phyloP scores from a whole-genome alignment of 2,888 invertebrate species.

The Stenotaenia linearis region DNA sequence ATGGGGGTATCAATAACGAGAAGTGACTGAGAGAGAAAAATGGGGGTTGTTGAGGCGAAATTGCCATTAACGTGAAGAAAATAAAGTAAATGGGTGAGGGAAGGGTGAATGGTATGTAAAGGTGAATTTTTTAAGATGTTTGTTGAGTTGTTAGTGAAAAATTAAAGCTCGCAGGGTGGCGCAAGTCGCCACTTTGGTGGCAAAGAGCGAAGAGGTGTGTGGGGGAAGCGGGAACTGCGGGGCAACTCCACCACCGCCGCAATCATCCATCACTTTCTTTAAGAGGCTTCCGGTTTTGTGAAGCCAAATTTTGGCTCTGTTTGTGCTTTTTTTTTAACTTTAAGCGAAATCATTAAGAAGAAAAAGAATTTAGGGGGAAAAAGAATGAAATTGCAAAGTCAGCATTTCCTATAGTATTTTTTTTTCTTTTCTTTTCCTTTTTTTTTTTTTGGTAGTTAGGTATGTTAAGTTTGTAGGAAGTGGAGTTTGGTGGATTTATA shows the following conservation, averaged over 20 bases:
- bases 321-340: not conserved
- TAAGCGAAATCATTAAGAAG: not conserved
- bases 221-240: not conserved
- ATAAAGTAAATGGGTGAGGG: not conserved
- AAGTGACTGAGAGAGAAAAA: not conserved
- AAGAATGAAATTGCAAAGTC: not conserved
- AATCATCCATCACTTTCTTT: not conserved
- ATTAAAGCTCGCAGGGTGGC: not conserved
- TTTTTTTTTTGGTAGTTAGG: not conserved
- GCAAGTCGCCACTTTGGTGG: not conserved
- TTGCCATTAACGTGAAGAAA: not conserved
- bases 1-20: not conserved
- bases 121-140: constrained; percentile 4
- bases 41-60: not conserved
- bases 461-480: not conserved
- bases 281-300: not conserved
- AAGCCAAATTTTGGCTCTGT: not conserved
- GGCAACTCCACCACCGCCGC: not conserved
- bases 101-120: not conserved
- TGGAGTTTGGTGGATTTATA: too few species aligned
- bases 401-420: too few species aligned
- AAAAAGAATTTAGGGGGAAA: not conserved
- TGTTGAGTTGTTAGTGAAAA: not conserved
- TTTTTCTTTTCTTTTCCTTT: too few species aligned
- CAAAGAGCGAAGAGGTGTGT: not conserved